Base-by-base conservation (phyloP, 2,888 invertebrate genomes). In the Caenorhabditis auriculariae region DNA sequence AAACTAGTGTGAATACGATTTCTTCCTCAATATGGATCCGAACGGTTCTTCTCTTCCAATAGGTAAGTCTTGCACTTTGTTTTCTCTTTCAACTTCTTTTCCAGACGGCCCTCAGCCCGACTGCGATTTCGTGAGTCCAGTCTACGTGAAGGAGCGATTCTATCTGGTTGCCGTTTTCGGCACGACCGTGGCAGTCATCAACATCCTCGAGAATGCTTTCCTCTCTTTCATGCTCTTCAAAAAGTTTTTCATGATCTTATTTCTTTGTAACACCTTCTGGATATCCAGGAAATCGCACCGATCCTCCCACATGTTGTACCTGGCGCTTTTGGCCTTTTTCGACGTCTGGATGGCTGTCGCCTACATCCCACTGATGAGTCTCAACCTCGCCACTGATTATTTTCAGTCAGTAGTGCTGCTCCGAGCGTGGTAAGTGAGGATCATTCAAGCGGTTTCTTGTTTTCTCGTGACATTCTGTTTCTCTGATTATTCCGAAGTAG, bases 301-400 rank as follows among this genome's bases (percentile, higher is more conserved):
- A 17, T 69, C 72, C 35, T 76, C 75, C 28, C 75, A 73, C 44
- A 66, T 55, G 52, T 69, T 77, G 17, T 77, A 77, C 54, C 62
- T 77, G 27, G 68, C 70, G 6, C 60, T 77, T 2, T 61, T 77
- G 12, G 77, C 77, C 6, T 75, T 75, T 38, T 77, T 69, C 49
- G 77, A 77, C 48, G 52, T 74, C 23, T 68, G 73, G 57, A 75
- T 77, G 46, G 73, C 72, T 7, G 54, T 61, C 26, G 66, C 75
- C 24, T 77, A 77, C 52, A 69, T 77, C 35, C 76, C 75, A 5
- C 55, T 77, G 28, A 77, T 77, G 77, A 70, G 72, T 43, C 35
- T 75, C 32, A 72, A 65, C 51, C 55, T 70, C 12, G 51, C 69
- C 37, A 68, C 66, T 21, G 74, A 74, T 53, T 69, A 66, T 44